A percentile compares a stretch with the other conserved stretches of the same genome.
These are phyloP conservation scores for Exocentrus adspersus DNA, from an alignment of 2,888 invertebrate species.

Conservation along the genomic window DNA sequence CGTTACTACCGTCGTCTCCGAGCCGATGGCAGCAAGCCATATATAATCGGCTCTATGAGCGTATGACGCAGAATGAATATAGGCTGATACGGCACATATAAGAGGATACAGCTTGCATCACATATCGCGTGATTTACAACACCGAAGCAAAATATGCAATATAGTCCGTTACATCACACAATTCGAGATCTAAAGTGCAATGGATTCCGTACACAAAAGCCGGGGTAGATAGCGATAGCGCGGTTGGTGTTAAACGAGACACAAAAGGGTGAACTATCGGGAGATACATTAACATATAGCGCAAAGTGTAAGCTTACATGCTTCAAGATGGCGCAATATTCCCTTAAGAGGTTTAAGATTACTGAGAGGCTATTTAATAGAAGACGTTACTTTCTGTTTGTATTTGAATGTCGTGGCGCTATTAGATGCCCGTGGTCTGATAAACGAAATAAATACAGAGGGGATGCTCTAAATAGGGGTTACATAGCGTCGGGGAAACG, in stretches of 20 bases:
- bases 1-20: background rate
- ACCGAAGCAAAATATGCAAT: slow-evolving; percentile 24
- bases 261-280: slow-evolving; percentile 5
- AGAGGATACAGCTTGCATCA: slow-evolving; percentile 23
- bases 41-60: slow-evolving; percentile 2
- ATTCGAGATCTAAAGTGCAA: slow-evolving; percentile 5
- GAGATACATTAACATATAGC: slow-evolving; percentile 3
- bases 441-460: background rate
- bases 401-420: background rate
- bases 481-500: too few species aligned
- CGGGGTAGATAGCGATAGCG: slow-evolving; percentile 20
- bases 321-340: background rate
- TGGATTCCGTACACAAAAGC: slow-evolving; percentile 29
- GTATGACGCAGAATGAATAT: slow-evolving; percentile 26
- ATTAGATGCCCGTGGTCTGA: background rate
- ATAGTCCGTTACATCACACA: slow-evolving; percentile 14
- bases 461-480: too few species aligned
- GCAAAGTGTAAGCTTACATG: background rate
- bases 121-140: slow-evolving; percentile 29
- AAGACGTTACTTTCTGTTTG: background rate
- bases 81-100: slow-evolving; percentile 22
- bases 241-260: background rate
- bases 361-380: slow-evolving; percentile 1
- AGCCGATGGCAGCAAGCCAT: background rate
- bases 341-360: slow-evolving; percentile 3